Conservation (phyloP, 1,140 invertebrate genomes). For the Aphelenchoides fujianensis region DNA sequence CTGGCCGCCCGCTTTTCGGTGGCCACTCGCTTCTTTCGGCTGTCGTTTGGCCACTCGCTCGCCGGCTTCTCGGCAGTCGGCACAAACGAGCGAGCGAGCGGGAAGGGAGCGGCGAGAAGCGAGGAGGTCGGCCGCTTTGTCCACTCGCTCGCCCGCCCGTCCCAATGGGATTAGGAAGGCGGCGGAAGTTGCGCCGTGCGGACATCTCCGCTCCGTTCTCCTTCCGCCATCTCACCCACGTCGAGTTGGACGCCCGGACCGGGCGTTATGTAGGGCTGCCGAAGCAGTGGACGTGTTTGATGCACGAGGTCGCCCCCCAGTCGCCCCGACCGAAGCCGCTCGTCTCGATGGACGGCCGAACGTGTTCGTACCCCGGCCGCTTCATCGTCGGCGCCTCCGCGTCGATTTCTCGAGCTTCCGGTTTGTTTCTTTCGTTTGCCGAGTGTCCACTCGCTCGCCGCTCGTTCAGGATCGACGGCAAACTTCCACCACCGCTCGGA, state of each 20-base stretch:
- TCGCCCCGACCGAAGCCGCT: neutral
- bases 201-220: slow-evolving; percentile 30
- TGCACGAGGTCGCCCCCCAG: neutral
- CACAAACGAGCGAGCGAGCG: neutral
- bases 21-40: too few relatives aligned
- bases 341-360: slow-evolving; percentile 8
- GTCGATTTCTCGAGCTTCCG: slow-evolving; percentile 11
- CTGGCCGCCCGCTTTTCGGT: too few relatives aligned
- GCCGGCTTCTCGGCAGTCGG: too few relatives aligned
- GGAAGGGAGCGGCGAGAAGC: too few relatives aligned
- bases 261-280: slow-evolving; percentile 29
- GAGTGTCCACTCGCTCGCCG: too few relatives aligned
- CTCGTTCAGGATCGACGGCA: neutral
- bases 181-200: neutral
- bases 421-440: slow-evolving; percentile 27
- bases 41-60: too few relatives aligned
- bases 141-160: too few relatives aligned
- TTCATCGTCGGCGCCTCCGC: slow-evolving; percentile 18
- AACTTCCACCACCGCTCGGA: neutral
- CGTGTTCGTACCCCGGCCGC: slow-evolving; percentile 8
- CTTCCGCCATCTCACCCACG: slow-evolving; percentile 42
- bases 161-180: slow-evolving; percentile 8
- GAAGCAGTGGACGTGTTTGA: neutral
- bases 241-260: slow-evolving; percentile 17
- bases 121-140: too few relatives aligned